These are phyloP conservation scores for Ophion costatus DNA, from an alignment of 2,888 invertebrate species.

Conservation along the genomic window DNA sequence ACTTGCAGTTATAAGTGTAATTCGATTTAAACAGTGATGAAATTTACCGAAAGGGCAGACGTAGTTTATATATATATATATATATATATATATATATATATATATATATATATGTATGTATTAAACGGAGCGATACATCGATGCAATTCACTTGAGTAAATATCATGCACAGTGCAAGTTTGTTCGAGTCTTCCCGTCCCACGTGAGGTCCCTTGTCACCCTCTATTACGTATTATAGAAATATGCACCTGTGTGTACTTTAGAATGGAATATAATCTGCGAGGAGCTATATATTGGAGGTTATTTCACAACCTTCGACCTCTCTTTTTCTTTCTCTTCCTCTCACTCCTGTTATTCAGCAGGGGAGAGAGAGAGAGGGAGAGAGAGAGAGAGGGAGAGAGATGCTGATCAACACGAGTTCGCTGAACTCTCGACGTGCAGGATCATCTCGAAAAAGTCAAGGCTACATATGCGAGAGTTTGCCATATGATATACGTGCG, in stretches of 20 bases:
- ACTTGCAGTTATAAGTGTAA: slow-evolving; percentile 10
- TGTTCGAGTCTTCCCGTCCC: slow-evolving; percentile 40
- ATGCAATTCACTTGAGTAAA: slow-evolving; percentile 57
- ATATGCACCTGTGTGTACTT: slow-evolving; percentile 34
- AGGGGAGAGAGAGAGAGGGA: slow-evolving; percentile 18
- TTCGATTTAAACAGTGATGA: not conserved
- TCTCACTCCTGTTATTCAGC: not conserved
- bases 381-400: slow-evolving; percentile 25
- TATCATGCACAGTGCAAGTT: slow-evolving; percentile 58
- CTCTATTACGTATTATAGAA: slow-evolving; percentile 18
- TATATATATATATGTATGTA: slow-evolving; percentile 9
- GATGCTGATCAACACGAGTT: slow-evolving; percentile 54
- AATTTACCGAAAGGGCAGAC: slow-evolving; percentile 52
- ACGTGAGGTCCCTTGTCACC: slow-evolving; percentile 46
- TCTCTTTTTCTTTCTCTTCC: slow-evolving; percentile 31
- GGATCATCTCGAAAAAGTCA: slow-evolving; percentile 44
- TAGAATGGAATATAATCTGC: slow-evolving; percentile 31
- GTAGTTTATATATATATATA: slow-evolving; percentile 28
- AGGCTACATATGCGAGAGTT: slow-evolving; percentile 22
- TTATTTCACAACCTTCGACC: slow-evolving; percentile 50
- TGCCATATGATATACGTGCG: not conserved
- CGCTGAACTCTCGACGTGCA: slow-evolving; percentile 46
- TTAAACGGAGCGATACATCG: slow-evolving; percentile 37
- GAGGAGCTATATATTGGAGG: slow-evolving; percentile 8
- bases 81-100: not conserved